phyloP scores from a whole-genome alignment of 2,113 vertebrate species.

The Balaeniceps rex region DNA sequence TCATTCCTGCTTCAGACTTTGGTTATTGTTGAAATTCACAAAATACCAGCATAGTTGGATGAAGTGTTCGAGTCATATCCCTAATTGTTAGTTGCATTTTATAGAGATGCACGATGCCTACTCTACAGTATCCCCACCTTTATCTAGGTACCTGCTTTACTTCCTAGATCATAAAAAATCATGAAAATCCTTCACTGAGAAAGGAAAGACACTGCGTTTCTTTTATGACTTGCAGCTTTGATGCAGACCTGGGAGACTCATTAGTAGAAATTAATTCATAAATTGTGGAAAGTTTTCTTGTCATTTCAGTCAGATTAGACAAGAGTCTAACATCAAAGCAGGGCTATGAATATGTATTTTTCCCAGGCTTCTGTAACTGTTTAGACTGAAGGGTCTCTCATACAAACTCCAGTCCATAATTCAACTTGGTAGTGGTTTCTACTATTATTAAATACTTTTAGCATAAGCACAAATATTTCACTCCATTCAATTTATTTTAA shows the following conservation, averaged over 20 bases:
- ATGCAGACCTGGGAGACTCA: background rate
- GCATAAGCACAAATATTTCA: background rate
- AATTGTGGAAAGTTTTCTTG: background rate
- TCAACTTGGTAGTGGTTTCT: background rate
- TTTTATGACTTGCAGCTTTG: background rate
- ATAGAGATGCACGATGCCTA: background rate
- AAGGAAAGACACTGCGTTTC: background rate
- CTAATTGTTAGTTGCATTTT: background rate
- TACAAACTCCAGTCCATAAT: background rate
- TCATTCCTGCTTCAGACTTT: background rate
- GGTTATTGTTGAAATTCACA: background rate
- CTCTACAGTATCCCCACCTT: background rate
- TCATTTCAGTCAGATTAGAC: background rate
- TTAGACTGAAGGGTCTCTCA: background rate
- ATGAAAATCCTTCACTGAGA: background rate
- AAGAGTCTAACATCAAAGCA: background rate
- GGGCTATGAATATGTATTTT: background rate
- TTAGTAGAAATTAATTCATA: background rate
- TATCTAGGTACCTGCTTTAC: background rate
- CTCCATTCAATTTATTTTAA: background rate
- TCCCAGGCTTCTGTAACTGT: background rate
- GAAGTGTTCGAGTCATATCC: background rate
- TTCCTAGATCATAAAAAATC: background rate
- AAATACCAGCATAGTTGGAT: background rate
- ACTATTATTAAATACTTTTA: background rate